A percentile compares a stretch with the other conserved stretches of the same genome.
These are phyloP conservation scores for Drosophila multiciliata DNA, from an alignment of 2,888 invertebrate species.

Conservation along the genomic window DNA sequence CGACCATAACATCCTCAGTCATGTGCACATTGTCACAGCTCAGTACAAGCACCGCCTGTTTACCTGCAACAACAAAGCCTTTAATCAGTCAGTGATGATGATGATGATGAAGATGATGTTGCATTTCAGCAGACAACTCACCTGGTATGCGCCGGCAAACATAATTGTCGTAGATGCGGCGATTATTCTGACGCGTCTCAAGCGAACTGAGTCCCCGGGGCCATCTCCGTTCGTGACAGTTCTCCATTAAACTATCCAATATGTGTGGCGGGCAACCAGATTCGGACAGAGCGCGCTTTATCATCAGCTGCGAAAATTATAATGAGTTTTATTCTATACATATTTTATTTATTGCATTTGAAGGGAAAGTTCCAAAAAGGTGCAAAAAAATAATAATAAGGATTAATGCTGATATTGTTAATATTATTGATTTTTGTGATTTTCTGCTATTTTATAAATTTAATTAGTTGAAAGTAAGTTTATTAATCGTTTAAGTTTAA, in stretches of 20 bases:
- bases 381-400: neutral
- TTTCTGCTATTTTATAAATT: neutral
- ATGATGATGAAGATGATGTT: neutral
- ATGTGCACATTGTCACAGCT: constrained; percentile 98
- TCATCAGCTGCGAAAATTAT: constrained; percentile 90
- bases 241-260: constrained; percentile 97
- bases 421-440: neutral
- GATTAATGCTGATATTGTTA: neutral
- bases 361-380: neutral
- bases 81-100: constrained; percentile 35
- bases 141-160: constrained; percentile 97
- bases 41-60: constrained; percentile 97
- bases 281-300: constrained; percentile 95
- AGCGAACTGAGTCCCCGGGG: constrained; percentile 96
- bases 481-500: neutral
- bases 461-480: neutral
- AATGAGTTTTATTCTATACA: neutral
- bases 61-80: constrained; percentile 87
- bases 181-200: constrained; percentile 97
- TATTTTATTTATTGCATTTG: neutral
- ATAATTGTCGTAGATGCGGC: constrained; percentile 96
- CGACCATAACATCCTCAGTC: constrained; percentile 97
- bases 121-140: constrained; percentile 30
- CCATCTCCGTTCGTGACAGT: constrained; percentile 98
- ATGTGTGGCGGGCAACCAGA: constrained; percentile 97